A percentile compares a stretch with the other conserved stretches of the same genome.
phyloP scores from a whole-genome alignment of 2,113 vertebrate genomes.

The Antidorcas marsupialis region DNA sequence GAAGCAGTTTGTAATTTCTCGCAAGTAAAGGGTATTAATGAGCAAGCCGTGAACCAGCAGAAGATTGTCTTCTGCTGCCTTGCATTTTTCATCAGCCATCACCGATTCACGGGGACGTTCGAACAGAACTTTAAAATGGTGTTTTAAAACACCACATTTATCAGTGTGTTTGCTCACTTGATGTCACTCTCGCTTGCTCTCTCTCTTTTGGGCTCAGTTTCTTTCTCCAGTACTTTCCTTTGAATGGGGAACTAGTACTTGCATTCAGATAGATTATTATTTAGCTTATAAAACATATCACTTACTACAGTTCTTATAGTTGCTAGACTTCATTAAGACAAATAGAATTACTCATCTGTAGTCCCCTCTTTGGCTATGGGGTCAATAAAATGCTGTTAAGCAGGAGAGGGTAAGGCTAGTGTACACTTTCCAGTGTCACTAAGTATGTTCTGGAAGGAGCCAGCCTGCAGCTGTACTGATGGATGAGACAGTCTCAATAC shows the following conservation, averaged over 20 bases:
- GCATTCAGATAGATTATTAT: background rate
- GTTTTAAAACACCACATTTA: background rate
- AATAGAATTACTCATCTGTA: constrained; percentile 33
- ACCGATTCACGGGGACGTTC: background rate
- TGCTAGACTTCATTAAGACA: constrained; percentile 29
- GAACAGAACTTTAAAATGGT: background rate
- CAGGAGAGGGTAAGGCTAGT: background rate
- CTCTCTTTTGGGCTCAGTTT: background rate
- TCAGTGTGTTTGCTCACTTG: background rate
- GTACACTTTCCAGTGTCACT: background rate
- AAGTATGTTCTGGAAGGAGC: background rate
- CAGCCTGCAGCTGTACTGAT: background rate
- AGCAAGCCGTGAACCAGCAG: background rate
- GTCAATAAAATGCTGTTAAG: background rate
- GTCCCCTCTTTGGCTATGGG: background rate
- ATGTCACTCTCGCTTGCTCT: background rate
- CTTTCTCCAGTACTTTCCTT: background rate
- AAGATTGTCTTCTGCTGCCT: background rate
- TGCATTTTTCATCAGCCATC: background rate
- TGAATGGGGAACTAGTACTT: background rate
- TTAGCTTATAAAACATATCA: constrained; percentile 12
- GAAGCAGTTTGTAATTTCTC: constrained; percentile 29
- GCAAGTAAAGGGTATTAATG: background rate
- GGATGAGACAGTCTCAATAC: background rate
- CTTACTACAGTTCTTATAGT: background rate